These are phyloP conservation scores for Chelonus formosanus DNA, from an alignment of 2,888 invertebrate species.

Conservation along the genomic window DNA sequence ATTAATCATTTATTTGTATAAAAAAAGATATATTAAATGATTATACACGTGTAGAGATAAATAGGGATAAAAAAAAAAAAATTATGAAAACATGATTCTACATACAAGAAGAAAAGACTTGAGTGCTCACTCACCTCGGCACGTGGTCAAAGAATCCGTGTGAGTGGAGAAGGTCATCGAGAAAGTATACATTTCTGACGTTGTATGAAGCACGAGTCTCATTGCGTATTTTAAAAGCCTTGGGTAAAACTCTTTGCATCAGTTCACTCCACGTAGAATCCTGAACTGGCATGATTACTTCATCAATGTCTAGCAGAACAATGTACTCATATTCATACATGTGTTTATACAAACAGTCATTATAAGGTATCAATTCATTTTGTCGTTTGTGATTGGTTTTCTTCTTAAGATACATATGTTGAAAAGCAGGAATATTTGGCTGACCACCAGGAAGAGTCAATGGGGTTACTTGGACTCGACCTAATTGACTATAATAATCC, in stretches of 20 bases:
- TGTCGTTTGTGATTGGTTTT: constrained; percentile 93
- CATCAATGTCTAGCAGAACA: constrained; percentile 92
- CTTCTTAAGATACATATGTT: constrained; percentile 88
- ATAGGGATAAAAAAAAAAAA: background rate
- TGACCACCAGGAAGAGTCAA: constrained; percentile 88
- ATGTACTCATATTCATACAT: constrained; percentile 90
- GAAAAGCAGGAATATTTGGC: constrained; percentile 88
- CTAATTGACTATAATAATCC: constrained; percentile 71
- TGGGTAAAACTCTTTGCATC: constrained; percentile 76
- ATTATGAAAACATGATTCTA: constrained; percentile 1
- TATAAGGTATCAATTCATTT: constrained; percentile 95
- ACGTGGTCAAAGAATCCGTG: constrained; percentile 83
- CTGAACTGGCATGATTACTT: constrained; percentile 90
- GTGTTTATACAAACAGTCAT: constrained; percentile 94
- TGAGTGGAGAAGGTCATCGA: constrained; percentile 84
- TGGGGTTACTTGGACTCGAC: constrained; percentile 79
- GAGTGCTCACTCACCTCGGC: constrained; percentile 67
- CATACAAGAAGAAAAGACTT: constrained; percentile 1
- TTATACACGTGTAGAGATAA: constrained; percentile 1
- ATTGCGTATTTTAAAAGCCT: constrained; percentile 74
- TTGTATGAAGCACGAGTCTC: constrained; percentile 82
- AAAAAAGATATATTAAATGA: constrained; percentile 13
- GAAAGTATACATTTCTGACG: constrained; percentile 90
- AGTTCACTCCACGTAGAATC: constrained; percentile 79
- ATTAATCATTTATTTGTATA: constrained; percentile 10